These are phyloP conservation scores for Choristoneura fumiferana DNA, from an alignment of 1,140 invertebrate genomes.

Conservation along the genomic window DNA sequence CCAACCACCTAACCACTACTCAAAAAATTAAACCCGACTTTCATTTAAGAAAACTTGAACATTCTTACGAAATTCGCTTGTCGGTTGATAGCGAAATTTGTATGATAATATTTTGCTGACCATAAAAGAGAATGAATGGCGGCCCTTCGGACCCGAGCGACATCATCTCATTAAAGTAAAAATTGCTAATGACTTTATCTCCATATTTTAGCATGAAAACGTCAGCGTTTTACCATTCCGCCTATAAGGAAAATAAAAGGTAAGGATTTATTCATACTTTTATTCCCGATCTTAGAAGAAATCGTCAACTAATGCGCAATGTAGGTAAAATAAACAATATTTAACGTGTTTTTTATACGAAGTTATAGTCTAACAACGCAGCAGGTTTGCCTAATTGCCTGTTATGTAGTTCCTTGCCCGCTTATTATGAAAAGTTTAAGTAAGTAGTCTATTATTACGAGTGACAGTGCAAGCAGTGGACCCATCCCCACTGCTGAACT, in stretches of 20 bases:
- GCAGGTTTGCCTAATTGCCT: no score
- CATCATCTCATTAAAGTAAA: constrained; percentile 64
- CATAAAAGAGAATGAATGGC: constrained; percentile 35
- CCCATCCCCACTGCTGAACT: no score
- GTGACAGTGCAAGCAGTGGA: no score
- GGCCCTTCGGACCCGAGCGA: constrained; percentile 46
- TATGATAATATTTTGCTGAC: constrained; percentile 64
- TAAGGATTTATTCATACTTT: not conserved
- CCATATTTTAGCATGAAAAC: constrained; percentile 74
- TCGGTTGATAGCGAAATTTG: constrained; percentile 31
- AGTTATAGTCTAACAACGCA: no score
- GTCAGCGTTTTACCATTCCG: constrained; percentile 61
- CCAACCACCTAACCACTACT: no score
- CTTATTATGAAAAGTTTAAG: no score
- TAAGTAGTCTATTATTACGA: no score
- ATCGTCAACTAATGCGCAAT: not conserved
- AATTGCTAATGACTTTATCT: constrained; percentile 74
- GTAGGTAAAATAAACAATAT: no score
- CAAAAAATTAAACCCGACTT: not conserved
- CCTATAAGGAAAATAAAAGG: constrained; percentile 27
- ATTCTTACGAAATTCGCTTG: constrained; percentile 5
- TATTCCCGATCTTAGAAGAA: not conserved
- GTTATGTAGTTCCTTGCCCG: no score
- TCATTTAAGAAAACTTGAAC: constrained; percentile 25
- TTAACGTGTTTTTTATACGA: no score